Conservation (phyloP, 2,797 vertebrate species). For the Heterohyrax brucei region DNA sequence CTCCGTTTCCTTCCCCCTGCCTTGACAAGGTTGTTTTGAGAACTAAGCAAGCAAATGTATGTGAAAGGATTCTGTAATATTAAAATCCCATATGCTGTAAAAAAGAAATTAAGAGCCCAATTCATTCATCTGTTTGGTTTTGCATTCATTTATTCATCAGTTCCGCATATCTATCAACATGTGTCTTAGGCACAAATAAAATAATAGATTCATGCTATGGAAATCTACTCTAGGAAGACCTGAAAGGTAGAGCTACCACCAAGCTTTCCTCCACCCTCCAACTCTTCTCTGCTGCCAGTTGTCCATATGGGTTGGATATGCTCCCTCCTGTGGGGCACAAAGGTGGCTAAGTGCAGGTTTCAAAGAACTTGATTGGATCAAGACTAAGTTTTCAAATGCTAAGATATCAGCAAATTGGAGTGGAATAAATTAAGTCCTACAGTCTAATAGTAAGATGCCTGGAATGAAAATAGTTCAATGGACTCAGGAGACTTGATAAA, state of each 20-base stretch:
- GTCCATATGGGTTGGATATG: background rate
- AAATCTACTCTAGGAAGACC: background rate
- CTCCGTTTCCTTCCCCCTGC: background rate
- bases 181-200: background rate
- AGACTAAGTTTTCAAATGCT: conserved; percentile 10
- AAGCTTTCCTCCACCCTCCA: background rate
- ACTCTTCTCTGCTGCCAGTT: accelerated
- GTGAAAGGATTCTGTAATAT: background rate
- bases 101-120: background rate
- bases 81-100: background rate
- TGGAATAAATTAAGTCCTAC: background rate
- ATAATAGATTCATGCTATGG: background rate
- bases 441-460: background rate
- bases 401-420: background rate
- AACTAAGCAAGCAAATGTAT: background rate
- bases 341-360: background rate
- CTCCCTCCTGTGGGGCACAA: background rate
- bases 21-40: background rate
- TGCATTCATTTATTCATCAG: background rate
- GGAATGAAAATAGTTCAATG: background rate
- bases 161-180: background rate
- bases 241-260: background rate
- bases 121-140: background rate
- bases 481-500: background rate
- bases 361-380: background rate